These are phyloP conservation scores for Thamnaconus septentrionalis DNA, from an alignment of 2,113 vertebrate species.

Conservation along the genomic window DNA sequence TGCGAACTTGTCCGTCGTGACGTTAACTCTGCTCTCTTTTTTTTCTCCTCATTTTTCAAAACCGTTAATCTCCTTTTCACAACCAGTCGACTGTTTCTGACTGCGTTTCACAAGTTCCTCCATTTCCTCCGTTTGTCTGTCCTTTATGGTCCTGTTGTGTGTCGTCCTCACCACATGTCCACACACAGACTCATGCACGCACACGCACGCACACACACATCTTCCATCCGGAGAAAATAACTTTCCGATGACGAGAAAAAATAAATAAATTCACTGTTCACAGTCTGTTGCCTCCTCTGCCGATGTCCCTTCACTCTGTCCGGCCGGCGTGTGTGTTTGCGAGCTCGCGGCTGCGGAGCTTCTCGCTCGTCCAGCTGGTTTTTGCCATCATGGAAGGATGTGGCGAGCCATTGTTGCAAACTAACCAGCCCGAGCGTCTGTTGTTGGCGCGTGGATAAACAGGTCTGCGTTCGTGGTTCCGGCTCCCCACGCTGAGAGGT, in stretches of 20 bases:
- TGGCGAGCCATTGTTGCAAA: slow-evolving; percentile 22
- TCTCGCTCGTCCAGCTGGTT: slow-evolving; percentile 23
- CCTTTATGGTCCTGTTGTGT: slow-evolving; percentile 41
- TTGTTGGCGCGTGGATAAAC: slow-evolving; percentile 30
- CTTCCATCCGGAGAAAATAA: slow-evolving; percentile 44
- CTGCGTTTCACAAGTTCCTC: no score
- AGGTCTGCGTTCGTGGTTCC: slow-evolving; percentile 44
- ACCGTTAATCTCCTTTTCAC: slow-evolving; percentile 13
- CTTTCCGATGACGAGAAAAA: slow-evolving; percentile 26
- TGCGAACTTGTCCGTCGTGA: slow-evolving; percentile 39
- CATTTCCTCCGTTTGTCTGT: slow-evolving; percentile 35
- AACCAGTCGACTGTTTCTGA: slow-evolving; percentile 24
- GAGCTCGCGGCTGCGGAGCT: slow-evolving; percentile 31
- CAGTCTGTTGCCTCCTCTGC: slow-evolving; percentile 43
- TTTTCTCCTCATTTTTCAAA: not conserved
- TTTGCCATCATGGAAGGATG: slow-evolving; percentile 33
- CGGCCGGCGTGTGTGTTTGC: slow-evolving; percentile 7
- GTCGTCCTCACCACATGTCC: slow-evolving; percentile 31
- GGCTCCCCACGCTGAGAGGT: slow-evolving; percentile 56
- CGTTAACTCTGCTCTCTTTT: slow-evolving; percentile 30
- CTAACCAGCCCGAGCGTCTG: slow-evolving; percentile 41
- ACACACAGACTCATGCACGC: slow-evolving; percentile 3
- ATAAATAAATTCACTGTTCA: slow-evolving; percentile 48
- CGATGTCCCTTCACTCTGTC: slow-evolving; percentile 19
- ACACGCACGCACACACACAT: slow-evolving; percentile 30